A percentile compares a stretch with the other conserved stretches of the same genome.
Conservation (phyloP, 2,113 vertebrate genomes). For the Myxocyprinus asiaticus region DNA sequence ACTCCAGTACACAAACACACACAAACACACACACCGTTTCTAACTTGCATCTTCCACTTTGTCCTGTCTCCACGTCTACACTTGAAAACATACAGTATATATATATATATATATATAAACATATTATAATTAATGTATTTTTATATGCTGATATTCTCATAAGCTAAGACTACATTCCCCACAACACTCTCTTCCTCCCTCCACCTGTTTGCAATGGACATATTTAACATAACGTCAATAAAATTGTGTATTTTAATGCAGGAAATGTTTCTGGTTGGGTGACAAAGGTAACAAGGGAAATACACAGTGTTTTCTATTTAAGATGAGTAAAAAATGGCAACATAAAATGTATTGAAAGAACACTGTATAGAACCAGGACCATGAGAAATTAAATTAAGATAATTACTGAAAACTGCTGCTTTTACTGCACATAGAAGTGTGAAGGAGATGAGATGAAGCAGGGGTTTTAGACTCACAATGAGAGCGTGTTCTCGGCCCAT, state of each 20-base stretch:
- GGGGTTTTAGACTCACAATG: slow-evolving; percentile 82
- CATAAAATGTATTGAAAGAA: not conserved
- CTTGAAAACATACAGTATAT: slow-evolving; percentile 10
- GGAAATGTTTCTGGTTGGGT: slow-evolving; percentile 7
- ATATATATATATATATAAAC: slow-evolving; percentile 29
- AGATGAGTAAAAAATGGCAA: not conserved
- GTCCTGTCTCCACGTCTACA: slow-evolving; percentile 44
- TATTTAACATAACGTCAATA: slow-evolving; percentile 65
- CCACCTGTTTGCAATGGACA: slow-evolving; percentile 55
- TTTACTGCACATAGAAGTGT: too few relatives aligned
- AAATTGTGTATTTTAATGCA: slow-evolving; percentile 72
- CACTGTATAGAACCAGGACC: too few relatives aligned
- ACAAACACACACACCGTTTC: slow-evolving; percentile 32
- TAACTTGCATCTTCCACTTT: slow-evolving; percentile 34
- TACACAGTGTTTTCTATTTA: not conserved
- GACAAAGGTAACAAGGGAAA: not conserved
- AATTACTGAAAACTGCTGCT: not conserved
- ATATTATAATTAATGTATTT: slow-evolving; percentile 57
- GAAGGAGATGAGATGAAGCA: not conserved
- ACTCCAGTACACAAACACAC: too few relatives aligned
- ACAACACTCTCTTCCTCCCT: slow-evolving; percentile 43
- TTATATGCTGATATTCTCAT: slow-evolving; percentile 50
- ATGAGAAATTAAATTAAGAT: too few relatives aligned
- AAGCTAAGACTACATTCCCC: slow-evolving; percentile 46
- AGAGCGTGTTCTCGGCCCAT: slow-evolving; percentile 88